Percentiles rank a stretch among this genome's conserved stretches.
These are phyloP conservation scores for Cardinalis cardinalis DNA, from an alignment of 2,113 vertebrate genomes.

Conservation along the genomic window DNA sequence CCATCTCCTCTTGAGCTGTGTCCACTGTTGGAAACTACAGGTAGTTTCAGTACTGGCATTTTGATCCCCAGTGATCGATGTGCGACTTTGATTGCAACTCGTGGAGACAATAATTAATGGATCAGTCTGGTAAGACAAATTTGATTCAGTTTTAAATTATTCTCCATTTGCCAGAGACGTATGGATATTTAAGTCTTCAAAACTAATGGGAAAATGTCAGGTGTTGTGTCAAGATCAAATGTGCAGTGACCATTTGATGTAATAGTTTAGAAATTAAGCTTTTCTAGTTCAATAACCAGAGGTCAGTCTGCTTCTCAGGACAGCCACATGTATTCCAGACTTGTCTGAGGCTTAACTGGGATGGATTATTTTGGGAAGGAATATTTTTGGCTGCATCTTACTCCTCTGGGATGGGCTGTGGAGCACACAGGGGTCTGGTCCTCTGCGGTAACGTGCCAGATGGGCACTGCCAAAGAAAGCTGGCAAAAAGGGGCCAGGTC, in stretches of 20 bases:
- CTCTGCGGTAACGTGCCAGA: not conserved
- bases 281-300: not conserved
- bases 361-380: not conserved
- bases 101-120: not conserved
- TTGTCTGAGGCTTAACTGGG: not conserved
- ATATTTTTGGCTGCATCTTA: not conserved
- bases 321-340: not conserved
- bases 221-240: not conserved
- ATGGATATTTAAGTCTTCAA: not conserved
- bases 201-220: not conserved
- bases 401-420: not conserved
- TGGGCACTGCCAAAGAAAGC: not conserved
- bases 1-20: not conserved
- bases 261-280: not conserved
- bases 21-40: not conserved
- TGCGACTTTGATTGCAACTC: not conserved
- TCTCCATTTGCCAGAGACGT: not conserved
- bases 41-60: not conserved
- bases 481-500: not conserved
- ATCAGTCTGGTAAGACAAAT: not conserved
- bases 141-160: not conserved
- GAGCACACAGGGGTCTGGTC: not conserved
- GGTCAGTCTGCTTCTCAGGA: conserved; percentile 16
- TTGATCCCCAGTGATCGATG: not conserved
- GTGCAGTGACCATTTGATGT: not conserved